These are phyloP conservation scores for Diploscapter pachys DNA, from an alignment of 1,140 invertebrate species.

Conservation along the genomic window DNA sequence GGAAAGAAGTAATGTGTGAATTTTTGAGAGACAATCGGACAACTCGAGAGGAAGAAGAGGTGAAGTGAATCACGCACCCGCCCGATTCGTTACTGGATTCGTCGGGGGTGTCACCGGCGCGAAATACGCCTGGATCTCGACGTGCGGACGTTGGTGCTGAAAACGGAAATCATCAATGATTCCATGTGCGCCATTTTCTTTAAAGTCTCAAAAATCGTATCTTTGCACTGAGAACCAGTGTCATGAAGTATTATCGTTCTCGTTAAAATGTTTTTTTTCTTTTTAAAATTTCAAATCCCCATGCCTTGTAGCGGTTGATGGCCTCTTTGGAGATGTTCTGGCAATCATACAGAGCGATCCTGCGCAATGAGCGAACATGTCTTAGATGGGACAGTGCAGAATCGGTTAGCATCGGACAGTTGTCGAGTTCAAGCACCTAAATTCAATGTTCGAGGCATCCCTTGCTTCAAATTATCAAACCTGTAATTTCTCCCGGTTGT, in stretches of 20 bases:
- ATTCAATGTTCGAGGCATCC: conserved; percentile 36
- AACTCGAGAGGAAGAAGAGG: not conserved
- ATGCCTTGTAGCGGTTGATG: conserved; percentile 82
- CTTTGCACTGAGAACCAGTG: too few species aligned
- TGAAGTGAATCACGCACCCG: conserved; percentile 14
- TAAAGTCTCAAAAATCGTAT: too few species aligned
- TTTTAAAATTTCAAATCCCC: not conserved
- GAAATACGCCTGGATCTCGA: conserved; percentile 98
- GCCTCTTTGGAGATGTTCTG: conserved; percentile 93
- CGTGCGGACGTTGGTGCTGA: conserved; percentile 88
- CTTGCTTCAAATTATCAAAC: conserved; percentile 42
- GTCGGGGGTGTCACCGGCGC: conserved; percentile 93
- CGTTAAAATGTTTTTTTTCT: too few species aligned
- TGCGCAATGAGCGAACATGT: conserved; percentile 66
- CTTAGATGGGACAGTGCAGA: conserved; percentile 85
- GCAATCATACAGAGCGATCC: conserved; percentile 97
- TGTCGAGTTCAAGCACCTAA: conserved; percentile 91
- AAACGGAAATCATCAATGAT: conserved; percentile 39
- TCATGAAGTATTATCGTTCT: too few species aligned
- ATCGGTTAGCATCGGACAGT: conserved; percentile 97
- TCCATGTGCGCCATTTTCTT: too few species aligned
- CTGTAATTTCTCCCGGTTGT: conserved; percentile 22
- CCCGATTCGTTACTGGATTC: conserved; percentile 11
- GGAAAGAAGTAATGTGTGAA: not conserved
- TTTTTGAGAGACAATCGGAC: too few species aligned